Conservation (phyloP, 2,797 vertebrate species). For the Diglossa cyanea region DNA sequence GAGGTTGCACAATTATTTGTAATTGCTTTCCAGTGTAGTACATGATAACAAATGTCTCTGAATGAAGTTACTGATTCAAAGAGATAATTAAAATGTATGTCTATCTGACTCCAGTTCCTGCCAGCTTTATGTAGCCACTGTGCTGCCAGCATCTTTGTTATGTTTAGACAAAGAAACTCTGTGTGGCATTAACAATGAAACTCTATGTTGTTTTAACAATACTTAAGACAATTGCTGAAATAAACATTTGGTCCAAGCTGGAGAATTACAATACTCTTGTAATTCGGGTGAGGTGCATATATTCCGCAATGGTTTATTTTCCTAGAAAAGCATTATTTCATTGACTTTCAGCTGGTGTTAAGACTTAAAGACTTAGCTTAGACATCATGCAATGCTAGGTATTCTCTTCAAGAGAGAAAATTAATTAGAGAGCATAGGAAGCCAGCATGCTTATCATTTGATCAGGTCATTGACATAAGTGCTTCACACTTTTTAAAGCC, state of each 20-base stretch:
- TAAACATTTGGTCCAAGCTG: constrained; percentile 25
- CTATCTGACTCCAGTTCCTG: constrained; percentile 57
- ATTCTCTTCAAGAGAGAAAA: constrained; percentile 66
- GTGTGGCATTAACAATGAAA: constrained; percentile 59
- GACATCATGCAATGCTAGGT: constrained; percentile 31
- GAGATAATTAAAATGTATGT: constrained; percentile 70
- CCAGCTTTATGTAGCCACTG: constrained; percentile 20
- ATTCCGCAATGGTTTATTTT: neutral
- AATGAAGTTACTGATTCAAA: constrained; percentile 65
- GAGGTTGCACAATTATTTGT: constrained; percentile 15
- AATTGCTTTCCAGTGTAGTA: constrained; percentile 65
- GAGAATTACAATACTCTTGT: neutral
- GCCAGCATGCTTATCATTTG: constrained; percentile 70
- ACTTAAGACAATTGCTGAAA: constrained; percentile 15
- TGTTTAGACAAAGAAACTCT: constrained; percentile 63
- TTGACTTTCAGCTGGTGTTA: neutral
- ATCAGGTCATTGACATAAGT: constrained; percentile 77
- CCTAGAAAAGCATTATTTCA: neutral
- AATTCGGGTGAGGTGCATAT: neutral
- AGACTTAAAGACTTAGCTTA: neutral
- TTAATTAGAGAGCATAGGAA: constrained; percentile 75
- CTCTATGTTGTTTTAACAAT: constrained; percentile 58
- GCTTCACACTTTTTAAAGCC: constrained; percentile 70
- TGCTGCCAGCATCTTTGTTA: constrained; percentile 37
- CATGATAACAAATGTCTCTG: constrained; percentile 64